Evolutionary conservation across 2,888 invertebrate species (phyloP), one percentile per base, ranked within the genome.

Genomic region (Trichopria drosophilae): DNA sequence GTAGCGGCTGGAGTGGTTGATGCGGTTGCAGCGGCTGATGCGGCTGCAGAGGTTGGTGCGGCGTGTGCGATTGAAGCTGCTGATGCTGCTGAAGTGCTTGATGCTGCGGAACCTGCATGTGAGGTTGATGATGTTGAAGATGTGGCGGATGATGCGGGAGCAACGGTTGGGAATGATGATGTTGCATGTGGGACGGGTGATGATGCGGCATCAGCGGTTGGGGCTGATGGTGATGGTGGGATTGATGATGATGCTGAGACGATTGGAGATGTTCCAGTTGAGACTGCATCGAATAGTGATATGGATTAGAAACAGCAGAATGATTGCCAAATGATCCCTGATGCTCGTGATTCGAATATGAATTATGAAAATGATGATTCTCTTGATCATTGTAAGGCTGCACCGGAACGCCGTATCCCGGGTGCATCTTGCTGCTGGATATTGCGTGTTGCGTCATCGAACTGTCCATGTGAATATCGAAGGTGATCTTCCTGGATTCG

Each of bases 111-210:
- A n/a, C n/a, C n/a, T n/a, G n/a, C n/a, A n/a, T n/a, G n/a, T n/a
- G n/a, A n/a, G n/a, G n/a, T n/a, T n/a, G 51, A 78, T 79, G 61
- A 78, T 79, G 62, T 78, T 79, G 28, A 77, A 75, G 60, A 12
- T 61, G 59, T 2, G 57, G 40, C 12, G 56, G 52, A 34, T 57
- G 61, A 23, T 55, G 53, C 29, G 58, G 62, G 9, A 50, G 44
- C 31, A 54, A 53, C 32, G 47, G 52, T 40, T 60, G 60, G 41
- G 58, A 50, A 43, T 79, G 4, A 45, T 51, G 62, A 18, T 56
- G 53, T 44, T n/a, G 78, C 75, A 53, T 77, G 78, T 50, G 76
- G 73, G 52, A 77, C 78, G 51, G 77, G 67, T 62, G 60, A 5
- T 61, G 61, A 22, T 62, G 63, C 4, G 57, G 52, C 39, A 64